These are phyloP conservation scores for Drosophila malerkotliana DNA, from an alignment of 1,140 invertebrate species.

Conservation along the genomic window DNA sequence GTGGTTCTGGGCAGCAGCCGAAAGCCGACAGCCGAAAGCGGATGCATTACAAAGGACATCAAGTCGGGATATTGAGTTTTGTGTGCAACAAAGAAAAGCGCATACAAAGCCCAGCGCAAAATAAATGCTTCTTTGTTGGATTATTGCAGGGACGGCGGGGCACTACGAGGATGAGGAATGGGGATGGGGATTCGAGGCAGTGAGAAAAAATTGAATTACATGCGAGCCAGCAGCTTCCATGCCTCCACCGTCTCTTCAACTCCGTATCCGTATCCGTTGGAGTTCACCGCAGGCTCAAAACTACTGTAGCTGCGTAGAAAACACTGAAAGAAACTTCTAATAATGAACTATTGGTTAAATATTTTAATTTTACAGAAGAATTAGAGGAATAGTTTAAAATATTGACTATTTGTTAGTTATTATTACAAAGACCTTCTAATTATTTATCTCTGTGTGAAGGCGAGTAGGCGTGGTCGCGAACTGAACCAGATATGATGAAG, in stretches of 20 bases:
- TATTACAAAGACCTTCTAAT: background rate
- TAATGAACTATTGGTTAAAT: too few relatives aligned
- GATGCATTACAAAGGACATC: constrained; percentile 81
- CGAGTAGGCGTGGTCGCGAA: constrained; percentile 40
- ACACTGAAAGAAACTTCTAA: constrained; percentile 4
- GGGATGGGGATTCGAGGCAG: background rate
- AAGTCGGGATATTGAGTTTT: constrained; percentile 79
- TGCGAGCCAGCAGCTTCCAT: constrained; percentile 57
- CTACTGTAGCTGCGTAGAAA: constrained; percentile 70
- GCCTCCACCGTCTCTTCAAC: background rate
- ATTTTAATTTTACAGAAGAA: too few relatives aligned
- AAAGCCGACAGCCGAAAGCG: constrained; percentile 51
- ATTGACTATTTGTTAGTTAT: background rate
- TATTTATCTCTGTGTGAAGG: background rate
- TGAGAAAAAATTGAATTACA: constrained; percentile 77
- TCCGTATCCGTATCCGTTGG: constrained; percentile 27
- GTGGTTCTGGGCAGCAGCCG: constrained; percentile 9
- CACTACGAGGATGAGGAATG: background rate
- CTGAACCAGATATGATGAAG: constrained; percentile 65
- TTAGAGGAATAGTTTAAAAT: background rate
- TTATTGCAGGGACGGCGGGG: constrained; percentile 31
- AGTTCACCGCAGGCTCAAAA: constrained; percentile 77
- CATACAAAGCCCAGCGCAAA: constrained; percentile 79
- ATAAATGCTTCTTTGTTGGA: constrained; percentile 79
- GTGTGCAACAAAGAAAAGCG: constrained; percentile 77